phyloP scores from a whole-genome alignment of 2,888 invertebrate genomes.

The Salpingus planirostris region DNA sequence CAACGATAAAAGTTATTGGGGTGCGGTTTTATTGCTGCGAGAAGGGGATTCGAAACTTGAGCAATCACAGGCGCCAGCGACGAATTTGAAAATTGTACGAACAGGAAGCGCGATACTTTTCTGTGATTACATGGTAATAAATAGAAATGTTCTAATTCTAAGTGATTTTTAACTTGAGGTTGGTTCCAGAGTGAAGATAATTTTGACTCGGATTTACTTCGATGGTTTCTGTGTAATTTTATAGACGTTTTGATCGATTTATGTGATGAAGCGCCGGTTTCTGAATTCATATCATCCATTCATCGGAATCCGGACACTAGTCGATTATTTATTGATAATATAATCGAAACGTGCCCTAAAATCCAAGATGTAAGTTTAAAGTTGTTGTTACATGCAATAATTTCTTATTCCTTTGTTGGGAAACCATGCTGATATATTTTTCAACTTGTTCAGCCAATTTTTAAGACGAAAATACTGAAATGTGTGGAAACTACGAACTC shows the following conservation, averaged over 20 bases:
- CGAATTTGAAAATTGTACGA: slow-evolving; percentile 56
- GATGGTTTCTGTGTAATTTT: slow-evolving; percentile 69
- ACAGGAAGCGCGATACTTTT: slow-evolving; percentile 62
- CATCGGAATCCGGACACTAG: slow-evolving; percentile 59
- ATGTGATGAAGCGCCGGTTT: slow-evolving; percentile 56
- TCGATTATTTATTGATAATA: slow-evolving; percentile 57
- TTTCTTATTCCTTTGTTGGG: too few relatives aligned
- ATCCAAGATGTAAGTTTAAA: slow-evolving; percentile 15
- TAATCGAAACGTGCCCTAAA: slow-evolving; percentile 9
- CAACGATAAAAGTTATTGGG: slow-evolving; percentile 62
- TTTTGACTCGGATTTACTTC: slow-evolving; percentile 61
- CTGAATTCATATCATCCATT: slow-evolving; percentile 51
- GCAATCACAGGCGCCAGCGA: slow-evolving; percentile 29
- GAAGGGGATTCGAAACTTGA: slow-evolving; percentile 18
- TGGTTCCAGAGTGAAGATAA: slow-evolving; percentile 59
- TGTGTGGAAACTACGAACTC: slow-evolving; percentile 61
- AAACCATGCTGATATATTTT: too few relatives aligned
- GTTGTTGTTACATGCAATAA: too few relatives aligned
- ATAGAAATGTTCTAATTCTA: too few relatives aligned
- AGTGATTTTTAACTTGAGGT: too few relatives aligned
- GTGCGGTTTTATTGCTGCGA: slow-evolving; percentile 15
- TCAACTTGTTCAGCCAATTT: slow-evolving; percentile 49
- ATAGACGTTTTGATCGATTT: slow-evolving; percentile 58
- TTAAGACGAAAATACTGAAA: slow-evolving; percentile 58
- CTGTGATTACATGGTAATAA: slow-evolving; percentile 72